phyloP scores from a whole-genome alignment of 2,888 invertebrate genomes.

The Lymantria dispar region DNA sequence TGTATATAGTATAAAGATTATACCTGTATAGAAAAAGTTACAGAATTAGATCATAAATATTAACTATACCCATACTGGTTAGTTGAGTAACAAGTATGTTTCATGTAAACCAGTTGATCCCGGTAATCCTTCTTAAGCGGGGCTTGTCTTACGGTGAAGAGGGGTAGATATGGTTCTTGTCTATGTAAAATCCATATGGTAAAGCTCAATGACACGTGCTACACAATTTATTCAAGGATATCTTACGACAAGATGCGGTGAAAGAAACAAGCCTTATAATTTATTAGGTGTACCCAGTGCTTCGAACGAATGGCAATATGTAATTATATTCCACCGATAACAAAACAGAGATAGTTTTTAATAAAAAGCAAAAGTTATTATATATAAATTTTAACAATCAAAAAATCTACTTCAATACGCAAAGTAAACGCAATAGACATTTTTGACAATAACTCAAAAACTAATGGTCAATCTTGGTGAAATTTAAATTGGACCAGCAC shows the following conservation, averaged over 20 bases:
- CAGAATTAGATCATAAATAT: neutral
- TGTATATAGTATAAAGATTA: too few relatives aligned
- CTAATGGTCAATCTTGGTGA: too few relatives aligned
- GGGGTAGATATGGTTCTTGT: conserved; percentile 6
- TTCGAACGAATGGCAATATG: too few relatives aligned
- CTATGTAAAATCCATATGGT: conserved; percentile 4
- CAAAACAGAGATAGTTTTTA: too few relatives aligned
- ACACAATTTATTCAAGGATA: neutral
- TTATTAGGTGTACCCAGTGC: too few relatives aligned
- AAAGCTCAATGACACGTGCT: conserved; percentile 5
- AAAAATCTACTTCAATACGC: too few relatives aligned
- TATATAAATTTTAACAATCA: too few relatives aligned
- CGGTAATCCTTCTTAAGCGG: conserved; percentile 4
- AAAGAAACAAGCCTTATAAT: neutral
- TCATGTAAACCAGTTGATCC: conserved; percentile 3
- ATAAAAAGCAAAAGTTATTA: too few relatives aligned
- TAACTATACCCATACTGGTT: neutral
- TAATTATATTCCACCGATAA: too few relatives aligned
- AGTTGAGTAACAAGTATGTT: conserved; percentile 2
- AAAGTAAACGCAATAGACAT: too few relatives aligned
- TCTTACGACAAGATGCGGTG: neutral
- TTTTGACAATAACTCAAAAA: too few relatives aligned
- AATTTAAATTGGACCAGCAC: too few relatives aligned
- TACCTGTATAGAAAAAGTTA: neutral
- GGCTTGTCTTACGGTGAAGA: neutral